A percentile compares a stretch with the other conserved stretches of the same genome.
phyloP scores from a whole-genome alignment of 2,797 vertebrate genomes.

The Vireo griseus region DNA sequence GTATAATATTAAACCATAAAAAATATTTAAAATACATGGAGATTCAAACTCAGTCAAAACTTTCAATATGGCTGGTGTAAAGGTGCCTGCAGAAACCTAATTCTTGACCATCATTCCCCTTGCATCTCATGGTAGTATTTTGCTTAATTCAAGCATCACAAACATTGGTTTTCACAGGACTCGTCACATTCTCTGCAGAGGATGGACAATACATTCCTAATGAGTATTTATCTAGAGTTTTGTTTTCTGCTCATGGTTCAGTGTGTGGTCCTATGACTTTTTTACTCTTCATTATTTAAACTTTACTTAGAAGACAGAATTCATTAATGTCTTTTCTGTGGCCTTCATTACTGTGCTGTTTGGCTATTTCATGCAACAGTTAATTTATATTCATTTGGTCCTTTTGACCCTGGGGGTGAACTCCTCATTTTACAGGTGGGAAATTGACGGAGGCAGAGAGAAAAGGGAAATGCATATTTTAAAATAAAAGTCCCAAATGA shows the following conservation, averaged over 20 bases:
- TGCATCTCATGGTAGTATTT: background rate
- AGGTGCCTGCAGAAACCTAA: background rate
- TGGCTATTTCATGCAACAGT: background rate
- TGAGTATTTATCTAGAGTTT: background rate
- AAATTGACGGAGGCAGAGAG: background rate
- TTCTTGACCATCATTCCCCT: background rate
- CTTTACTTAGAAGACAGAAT: background rate
- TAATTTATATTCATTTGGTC: background rate
- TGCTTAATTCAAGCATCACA: background rate
- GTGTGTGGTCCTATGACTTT: background rate
- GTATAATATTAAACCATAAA: background rate
- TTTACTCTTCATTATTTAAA: background rate
- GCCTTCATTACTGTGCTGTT: background rate
- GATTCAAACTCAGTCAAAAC: background rate
- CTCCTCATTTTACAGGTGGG: background rate
- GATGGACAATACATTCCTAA: background rate
- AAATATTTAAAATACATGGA: background rate
- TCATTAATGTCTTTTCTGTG: background rate
- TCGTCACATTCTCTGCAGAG: background rate
- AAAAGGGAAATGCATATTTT: background rate
- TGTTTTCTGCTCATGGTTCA: background rate
- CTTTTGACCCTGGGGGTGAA: background rate
- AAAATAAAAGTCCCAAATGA: background rate
- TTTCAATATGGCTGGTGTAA: background rate
- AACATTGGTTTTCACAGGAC: background rate